A percentile compares a stretch with the other conserved stretches of the same genome.
Evolutionary conservation across 2,113 vertebrate species (phyloP).

Genomic region (Anas platyrhynchos): DNA sequence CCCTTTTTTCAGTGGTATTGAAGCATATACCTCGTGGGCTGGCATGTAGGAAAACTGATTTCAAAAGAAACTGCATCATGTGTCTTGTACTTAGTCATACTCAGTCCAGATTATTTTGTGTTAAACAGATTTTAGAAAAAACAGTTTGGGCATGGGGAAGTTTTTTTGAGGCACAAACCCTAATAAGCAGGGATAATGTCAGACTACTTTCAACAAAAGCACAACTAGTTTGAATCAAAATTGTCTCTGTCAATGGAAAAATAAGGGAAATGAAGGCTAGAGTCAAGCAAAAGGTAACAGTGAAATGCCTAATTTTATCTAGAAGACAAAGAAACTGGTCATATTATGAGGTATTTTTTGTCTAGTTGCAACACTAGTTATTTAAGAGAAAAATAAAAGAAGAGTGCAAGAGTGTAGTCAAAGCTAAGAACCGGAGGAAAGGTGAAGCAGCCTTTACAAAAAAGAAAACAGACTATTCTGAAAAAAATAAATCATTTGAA

Average conservation of each 20-base stretch:
- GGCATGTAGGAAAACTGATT: accelerated
- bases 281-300: neutral
- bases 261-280: neutral
- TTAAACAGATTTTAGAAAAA: neutral
- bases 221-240: neutral
- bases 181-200: neutral
- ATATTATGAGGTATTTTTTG: neutral
- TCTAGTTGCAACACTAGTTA: neutral
- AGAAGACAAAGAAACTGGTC: neutral
- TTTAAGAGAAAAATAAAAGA: neutral
- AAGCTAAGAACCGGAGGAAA: neutral
- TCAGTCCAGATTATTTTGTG: neutral
- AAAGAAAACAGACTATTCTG: neutral
- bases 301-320: neutral
- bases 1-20: neutral
- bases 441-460: neutral
- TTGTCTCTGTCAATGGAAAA: neutral
- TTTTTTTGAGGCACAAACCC: neutral
- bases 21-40: neutral
- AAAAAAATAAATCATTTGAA: neutral
- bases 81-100: neutral
- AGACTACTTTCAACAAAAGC: neutral
- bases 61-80: neutral
- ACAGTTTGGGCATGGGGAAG: neutral
- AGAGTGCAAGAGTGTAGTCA: neutral